Evolutionary conservation across 2,888 invertebrate species (phyloP).

Genomic region (Himalopsyche tibetana): DNA sequence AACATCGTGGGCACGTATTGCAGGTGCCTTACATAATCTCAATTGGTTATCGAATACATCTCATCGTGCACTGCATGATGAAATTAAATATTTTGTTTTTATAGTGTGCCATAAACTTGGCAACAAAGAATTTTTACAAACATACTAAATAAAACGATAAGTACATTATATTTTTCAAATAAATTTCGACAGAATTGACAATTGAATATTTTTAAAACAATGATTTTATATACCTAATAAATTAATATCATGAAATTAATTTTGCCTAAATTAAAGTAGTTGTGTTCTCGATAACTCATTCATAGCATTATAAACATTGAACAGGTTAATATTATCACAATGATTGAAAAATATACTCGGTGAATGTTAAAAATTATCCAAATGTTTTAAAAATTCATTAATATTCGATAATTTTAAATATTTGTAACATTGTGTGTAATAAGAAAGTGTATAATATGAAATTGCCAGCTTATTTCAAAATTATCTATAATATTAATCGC

Average conservation of each 20-base stretch:
- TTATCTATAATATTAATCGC: slow-evolving; percentile 31
- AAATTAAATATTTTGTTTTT: background rate
- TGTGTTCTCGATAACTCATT: no score
- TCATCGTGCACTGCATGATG: no score
- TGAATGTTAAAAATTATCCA: slow-evolving; percentile 10
- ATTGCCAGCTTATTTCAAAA: slow-evolving; percentile 42
- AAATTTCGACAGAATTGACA: slow-evolving; percentile 10
- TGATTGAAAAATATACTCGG: background rate
- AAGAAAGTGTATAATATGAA: slow-evolving; percentile 19
- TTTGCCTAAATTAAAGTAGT: background rate
- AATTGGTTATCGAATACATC: no score
- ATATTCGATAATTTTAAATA: slow-evolving; percentile 42
- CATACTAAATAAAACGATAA: background rate
- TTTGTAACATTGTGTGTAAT: slow-evolving; percentile 36
- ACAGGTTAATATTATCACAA: no score
- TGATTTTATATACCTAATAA: slow-evolving; percentile 9
- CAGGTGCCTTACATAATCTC: no score
- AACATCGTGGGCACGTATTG: no score
- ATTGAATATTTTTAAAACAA: slow-evolving; percentile 25
- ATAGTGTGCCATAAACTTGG: background rate
- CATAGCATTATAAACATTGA: no score
- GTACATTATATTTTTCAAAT: slow-evolving; percentile 11
- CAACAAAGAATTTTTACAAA: background rate
- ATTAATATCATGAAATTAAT: background rate
- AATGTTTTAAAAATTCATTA: slow-evolving; percentile 23